Evolutionary conservation across 2,888 invertebrate genomes (phyloP).

Genomic region (Pyrochroa serraticornis): DNA sequence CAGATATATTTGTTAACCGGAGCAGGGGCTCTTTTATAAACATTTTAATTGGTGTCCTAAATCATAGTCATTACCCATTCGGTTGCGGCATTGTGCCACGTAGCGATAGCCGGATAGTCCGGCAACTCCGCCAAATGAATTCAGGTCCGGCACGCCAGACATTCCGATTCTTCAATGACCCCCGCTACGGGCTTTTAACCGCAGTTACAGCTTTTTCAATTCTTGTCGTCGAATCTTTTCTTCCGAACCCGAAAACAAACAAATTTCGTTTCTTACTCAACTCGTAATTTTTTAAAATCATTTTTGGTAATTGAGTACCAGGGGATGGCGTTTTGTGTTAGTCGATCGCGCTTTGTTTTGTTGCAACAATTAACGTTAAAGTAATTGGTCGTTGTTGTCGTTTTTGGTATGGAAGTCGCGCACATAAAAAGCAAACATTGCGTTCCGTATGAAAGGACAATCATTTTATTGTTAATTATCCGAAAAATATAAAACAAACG

Average conservation of each 20-base stretch:
- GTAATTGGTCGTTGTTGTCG: slow-evolving; percentile 19
- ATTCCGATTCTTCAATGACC: slow-evolving; percentile 19
- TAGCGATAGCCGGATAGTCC: slow-evolving; percentile 20
- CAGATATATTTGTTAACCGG: slow-evolving; percentile 37
- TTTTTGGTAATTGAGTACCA: too few species aligned
- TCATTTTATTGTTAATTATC: slow-evolving; percentile 53
- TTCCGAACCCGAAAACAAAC: too few species aligned
- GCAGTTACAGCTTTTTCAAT: background rate
- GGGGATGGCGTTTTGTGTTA: too few species aligned
- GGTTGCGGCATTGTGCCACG: slow-evolving; percentile 39
- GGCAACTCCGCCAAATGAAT: slow-evolving; percentile 22
- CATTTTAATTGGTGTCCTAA: slow-evolving; percentile 57
- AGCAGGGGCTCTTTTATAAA: slow-evolving; percentile 49
- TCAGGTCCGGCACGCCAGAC: slow-evolving; percentile 24
- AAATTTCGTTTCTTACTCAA: too few species aligned
- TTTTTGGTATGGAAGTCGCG: slow-evolving; percentile 22
- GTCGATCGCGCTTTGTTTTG: too few species aligned
- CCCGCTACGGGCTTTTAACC: slow-evolving; percentile 16
- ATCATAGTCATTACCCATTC: slow-evolving; percentile 54
- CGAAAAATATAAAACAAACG: slow-evolving; percentile 52
- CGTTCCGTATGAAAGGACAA: slow-evolving; percentile 41
- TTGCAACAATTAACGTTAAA: background rate
- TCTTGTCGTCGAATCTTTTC: too few species aligned
- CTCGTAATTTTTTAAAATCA: too few species aligned
- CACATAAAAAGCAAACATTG: slow-evolving; percentile 33